A percentile compares a stretch with the other conserved stretches of the same genome.
These are phyloP conservation scores for Ahaetulla prasina DNA, from an alignment of 2,113 vertebrate genomes.

Conservation along the genomic window DNA sequence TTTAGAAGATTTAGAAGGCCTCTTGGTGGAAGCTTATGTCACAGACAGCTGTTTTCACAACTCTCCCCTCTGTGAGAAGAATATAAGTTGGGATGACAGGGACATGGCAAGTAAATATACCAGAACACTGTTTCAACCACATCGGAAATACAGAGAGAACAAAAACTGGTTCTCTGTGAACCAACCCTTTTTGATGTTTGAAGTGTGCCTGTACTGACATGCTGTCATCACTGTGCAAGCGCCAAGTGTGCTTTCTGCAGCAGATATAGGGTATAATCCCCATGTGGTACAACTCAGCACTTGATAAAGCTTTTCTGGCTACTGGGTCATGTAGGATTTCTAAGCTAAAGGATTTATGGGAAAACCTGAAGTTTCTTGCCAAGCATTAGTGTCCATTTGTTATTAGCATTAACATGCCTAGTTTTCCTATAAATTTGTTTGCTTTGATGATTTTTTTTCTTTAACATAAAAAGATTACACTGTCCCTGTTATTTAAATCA, in stretches of 20 bases:
- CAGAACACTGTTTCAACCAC: neutral
- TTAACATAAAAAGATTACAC: neutral
- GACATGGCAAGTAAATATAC: neutral
- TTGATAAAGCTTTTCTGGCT: slow-evolving; percentile 7
- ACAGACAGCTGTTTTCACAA: neutral
- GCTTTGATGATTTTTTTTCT: neutral
- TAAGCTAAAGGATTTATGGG: neutral
- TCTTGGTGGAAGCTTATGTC: neutral
- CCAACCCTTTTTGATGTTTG: neutral
- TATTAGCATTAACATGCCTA: neutral
- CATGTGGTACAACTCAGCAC: neutral
- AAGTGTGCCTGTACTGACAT: neutral
- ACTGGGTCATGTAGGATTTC: neutral
- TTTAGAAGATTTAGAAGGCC: neutral
- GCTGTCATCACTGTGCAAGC: neutral
- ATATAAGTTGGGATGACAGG: neutral
- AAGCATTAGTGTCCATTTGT: neutral
- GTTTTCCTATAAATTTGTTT: neutral
- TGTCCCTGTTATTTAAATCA: neutral
- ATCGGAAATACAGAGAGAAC: neutral
- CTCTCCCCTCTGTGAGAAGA: neutral
- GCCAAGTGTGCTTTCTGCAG: neutral
- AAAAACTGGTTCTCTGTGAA: neutral
- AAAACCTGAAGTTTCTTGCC: neutral
- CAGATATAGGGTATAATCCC: neutral